Conservation (phyloP, 2,113 vertebrate genomes). For the Edolisoma coerulescens region DNA sequence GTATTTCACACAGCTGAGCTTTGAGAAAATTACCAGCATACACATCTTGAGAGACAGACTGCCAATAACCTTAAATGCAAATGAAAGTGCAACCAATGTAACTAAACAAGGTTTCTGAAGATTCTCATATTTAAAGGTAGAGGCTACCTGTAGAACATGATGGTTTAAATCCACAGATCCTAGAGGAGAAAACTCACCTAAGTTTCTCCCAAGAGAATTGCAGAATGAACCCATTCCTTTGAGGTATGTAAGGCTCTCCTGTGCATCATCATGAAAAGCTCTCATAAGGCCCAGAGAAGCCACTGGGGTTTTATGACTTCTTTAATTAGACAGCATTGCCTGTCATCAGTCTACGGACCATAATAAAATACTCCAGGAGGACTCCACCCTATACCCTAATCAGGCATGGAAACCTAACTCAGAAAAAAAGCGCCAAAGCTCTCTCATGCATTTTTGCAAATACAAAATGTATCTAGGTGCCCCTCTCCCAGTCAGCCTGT, state of each 20-base stretch:
- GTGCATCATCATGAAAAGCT: background rate
- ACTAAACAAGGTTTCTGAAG: background rate
- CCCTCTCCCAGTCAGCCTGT: background rate
- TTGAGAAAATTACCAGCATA: background rate
- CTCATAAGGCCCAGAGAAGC: background rate
- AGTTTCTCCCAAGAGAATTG: background rate
- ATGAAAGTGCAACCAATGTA: background rate
- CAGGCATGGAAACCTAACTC: background rate
- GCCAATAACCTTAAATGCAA: background rate
- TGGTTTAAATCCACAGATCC: background rate
- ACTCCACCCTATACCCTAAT: background rate
- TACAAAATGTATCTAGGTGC: fast-evolving
- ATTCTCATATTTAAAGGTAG: background rate
- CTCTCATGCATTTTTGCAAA: background rate
- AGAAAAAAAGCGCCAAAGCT: background rate
- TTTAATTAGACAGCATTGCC: slow-evolving; percentile 19
- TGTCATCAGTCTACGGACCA: background rate
- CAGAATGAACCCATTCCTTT: background rate
- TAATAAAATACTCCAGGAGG: background rate
- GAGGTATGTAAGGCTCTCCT: background rate
- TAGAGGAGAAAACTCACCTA: background rate
- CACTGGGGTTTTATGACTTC: background rate
- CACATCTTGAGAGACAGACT: background rate
- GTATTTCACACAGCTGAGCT: background rate
- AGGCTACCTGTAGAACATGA: background rate